Evolutionary conservation across 2,797 vertebrate genomes (phyloP).

Genomic region (Pitangus sulphuratus): DNA sequence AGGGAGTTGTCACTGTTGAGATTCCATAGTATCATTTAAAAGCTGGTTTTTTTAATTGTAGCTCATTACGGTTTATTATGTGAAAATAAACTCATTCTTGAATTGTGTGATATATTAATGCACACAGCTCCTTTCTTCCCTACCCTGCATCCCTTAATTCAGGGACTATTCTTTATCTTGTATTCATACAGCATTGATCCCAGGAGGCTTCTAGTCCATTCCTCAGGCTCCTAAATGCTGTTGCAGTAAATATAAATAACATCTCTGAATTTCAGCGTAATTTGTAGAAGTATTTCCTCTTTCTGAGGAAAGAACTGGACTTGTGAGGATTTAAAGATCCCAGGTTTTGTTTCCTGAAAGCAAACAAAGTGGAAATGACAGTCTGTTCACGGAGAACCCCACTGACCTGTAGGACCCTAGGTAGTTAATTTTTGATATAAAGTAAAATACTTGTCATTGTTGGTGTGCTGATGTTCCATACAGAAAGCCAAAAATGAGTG

Average conservation of each 20-base stretch:
- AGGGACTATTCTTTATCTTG: not conserved
- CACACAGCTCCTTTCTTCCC: not conserved
- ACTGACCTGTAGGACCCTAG: not conserved
- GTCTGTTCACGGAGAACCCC: not conserved
- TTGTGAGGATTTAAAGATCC: not conserved
- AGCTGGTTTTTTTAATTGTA: not conserved
- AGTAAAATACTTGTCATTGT: not conserved
- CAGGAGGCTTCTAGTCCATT: not conserved
- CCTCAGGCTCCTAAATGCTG: not conserved
- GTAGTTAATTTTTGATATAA: not conserved
- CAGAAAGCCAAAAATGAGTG: not conserved
- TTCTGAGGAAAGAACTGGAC: not conserved
- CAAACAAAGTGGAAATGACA: not conserved
- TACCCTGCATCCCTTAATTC: not conserved
- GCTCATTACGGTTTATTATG: not conserved
- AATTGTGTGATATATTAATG: not conserved
- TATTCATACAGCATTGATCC: not conserved
- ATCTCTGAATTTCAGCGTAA: not conserved
- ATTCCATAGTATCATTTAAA: not conserved
- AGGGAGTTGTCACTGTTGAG: not conserved
- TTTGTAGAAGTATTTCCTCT: not conserved
- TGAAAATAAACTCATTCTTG: not conserved
- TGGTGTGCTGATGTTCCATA: not conserved
- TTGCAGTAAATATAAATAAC: not conserved
- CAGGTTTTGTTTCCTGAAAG: not conserved